Evolutionary conservation across 2,113 vertebrate species (phyloP).

Genomic region (Nothoprocta perdicaria): DNA sequence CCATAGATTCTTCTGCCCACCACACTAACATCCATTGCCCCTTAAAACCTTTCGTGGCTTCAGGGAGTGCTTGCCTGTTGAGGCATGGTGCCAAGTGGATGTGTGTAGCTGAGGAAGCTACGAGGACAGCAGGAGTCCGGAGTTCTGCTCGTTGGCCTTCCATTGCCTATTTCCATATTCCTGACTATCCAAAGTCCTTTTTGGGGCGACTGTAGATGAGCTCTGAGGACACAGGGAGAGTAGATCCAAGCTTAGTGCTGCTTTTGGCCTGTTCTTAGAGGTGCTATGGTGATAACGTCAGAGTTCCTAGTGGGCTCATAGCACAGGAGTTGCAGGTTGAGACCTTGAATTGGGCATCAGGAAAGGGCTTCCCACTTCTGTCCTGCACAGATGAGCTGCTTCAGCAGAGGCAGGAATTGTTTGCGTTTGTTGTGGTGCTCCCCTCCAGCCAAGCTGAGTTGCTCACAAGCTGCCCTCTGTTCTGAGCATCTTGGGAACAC

Average conservation of each 20-base stretch:
- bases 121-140: neutral
- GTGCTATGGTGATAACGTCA: neutral
- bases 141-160: neutral
- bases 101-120: neutral
- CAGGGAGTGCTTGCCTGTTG: neutral
- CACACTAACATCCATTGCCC: neutral
- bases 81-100: neutral
- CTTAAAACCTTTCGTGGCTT: neutral
- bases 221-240: neutral
- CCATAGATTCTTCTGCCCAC: constrained; percentile 3
- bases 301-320: neutral
- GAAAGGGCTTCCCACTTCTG: neutral
- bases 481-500: neutral
- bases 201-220: neutral
- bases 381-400: neutral
- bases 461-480: neutral
- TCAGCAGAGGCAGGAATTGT: neutral
- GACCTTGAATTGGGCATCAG: neutral
- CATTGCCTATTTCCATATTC: neutral
- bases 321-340: neutral
- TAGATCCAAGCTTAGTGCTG: neutral
- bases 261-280: neutral
- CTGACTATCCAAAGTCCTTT: neutral
- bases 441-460: neutral
- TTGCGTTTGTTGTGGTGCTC: neutral